Evolutionary conservation across 2,888 invertebrate genomes (phyloP).

Genomic region (Drosophila subsilvestris): DNA sequence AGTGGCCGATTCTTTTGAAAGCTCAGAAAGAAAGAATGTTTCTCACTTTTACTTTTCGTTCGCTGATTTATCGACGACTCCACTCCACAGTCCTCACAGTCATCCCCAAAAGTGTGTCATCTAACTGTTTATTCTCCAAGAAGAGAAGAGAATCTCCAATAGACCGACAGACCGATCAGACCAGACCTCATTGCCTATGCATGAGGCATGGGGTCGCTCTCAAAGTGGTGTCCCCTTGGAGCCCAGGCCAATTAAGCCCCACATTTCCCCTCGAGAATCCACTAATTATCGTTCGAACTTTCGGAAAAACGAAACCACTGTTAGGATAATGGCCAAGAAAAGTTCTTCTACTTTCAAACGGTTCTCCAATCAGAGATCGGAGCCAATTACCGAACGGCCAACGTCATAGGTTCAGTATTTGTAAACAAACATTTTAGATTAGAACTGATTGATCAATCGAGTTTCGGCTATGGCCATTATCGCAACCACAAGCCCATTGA

Average conservation of each 20-base stretch:
- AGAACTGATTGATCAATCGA: constrained; percentile 6
- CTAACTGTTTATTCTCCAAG: constrained; percentile 64
- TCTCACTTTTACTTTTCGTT: constrained; percentile 69
- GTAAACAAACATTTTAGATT: constrained; percentile 32
- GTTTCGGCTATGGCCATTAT: constrained; percentile 6
- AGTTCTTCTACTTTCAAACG: constrained; percentile 27
- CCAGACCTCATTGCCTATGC: constrained; percentile 66
- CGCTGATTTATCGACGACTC: constrained; percentile 45
- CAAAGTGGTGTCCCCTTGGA: constrained; percentile 6
- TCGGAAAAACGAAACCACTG: constrained; percentile 47
- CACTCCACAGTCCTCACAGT: constrained; percentile 18
- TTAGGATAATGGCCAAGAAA: constrained; percentile 58
- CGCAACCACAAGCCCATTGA: constrained; percentile 13
- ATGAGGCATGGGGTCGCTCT: constrained; percentile 41
- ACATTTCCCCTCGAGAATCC: constrained; percentile 47
- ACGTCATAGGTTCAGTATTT: constrained; percentile 18
- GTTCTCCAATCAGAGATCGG: constrained; percentile 7
- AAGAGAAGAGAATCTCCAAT: background rate
- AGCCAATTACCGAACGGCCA: constrained; percentile 11
- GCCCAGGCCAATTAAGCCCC: constrained; percentile 54
- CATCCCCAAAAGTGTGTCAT: constrained; percentile 57
- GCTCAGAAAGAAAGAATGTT: constrained; percentile 20
- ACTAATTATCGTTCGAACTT: constrained; percentile 61
- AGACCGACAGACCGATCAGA: background rate
- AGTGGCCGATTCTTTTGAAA: constrained; percentile 56